Conservation (phyloP, 1,140 invertebrate genomes). For the Brachionus plicatilis region DNA sequence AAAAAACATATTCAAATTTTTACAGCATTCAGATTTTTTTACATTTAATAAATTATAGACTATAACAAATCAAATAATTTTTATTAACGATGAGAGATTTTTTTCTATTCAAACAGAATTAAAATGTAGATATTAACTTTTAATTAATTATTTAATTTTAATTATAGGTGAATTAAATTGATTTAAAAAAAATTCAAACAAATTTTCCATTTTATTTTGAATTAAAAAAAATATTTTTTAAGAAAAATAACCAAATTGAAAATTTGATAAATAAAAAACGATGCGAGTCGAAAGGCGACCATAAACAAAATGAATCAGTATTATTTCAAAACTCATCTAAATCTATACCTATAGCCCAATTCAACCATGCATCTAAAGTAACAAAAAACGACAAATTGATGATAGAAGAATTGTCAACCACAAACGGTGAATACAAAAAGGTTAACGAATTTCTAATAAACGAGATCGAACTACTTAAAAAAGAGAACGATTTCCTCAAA, state of each 20-base stretch:
- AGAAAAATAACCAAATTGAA: not conserved
- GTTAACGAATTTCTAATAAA: conserved; percentile 32
- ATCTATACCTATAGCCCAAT: not conserved
- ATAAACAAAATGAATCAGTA: not conserved
- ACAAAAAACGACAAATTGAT: conserved; percentile 7
- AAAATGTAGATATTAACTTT: too few relatives aligned
- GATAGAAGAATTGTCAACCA: conserved; percentile 11
- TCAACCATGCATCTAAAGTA: not conserved
- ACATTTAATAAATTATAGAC: too few relatives aligned
- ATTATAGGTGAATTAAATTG: too few relatives aligned
- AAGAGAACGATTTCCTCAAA: conserved; percentile 18
- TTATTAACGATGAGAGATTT: too few relatives aligned
- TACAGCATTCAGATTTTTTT: too few relatives aligned
- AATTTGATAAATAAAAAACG: not conserved
- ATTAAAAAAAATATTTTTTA: not conserved
- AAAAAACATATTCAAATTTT: too few relatives aligned
- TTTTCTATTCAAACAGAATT: too few relatives aligned
- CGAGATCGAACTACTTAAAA: conserved; percentile 17
- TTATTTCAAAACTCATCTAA: not conserved
- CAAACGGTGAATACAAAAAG: conserved; percentile 20
- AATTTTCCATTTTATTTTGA: too few relatives aligned
- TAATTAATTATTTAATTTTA: too few relatives aligned
- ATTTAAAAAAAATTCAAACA: too few relatives aligned
- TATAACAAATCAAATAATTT: too few relatives aligned
- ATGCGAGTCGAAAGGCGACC: not conserved